Evolutionary conservation across 2,888 invertebrate genomes (phyloP).

Genomic region (Coecobrya sp.): DNA sequence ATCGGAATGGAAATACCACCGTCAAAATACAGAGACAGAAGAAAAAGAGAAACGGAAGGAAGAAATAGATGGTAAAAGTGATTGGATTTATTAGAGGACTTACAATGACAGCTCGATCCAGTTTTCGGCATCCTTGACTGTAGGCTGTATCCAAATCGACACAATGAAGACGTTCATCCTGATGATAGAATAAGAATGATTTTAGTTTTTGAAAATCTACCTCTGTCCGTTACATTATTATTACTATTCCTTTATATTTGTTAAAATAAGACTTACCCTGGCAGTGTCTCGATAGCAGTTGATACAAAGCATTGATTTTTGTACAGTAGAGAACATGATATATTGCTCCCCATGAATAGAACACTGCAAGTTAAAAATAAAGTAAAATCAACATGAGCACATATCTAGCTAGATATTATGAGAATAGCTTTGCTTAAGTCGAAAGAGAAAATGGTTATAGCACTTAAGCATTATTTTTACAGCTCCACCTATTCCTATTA

Average conservation of each 20-base stretch:
- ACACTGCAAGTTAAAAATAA: conserved; percentile 88
- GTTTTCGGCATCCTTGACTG: conserved; percentile 91
- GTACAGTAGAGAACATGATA: conserved; percentile 92
- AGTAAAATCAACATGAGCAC: conserved; percentile 7
- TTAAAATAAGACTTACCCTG: conserved; percentile 88
- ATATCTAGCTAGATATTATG: background rate
- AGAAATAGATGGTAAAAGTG: conserved; percentile 85
- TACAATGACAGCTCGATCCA: conserved; percentile 90
- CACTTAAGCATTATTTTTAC: background rate
- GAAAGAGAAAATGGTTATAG: background rate
- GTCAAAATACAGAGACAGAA: conserved; percentile 65
- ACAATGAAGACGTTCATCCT: conserved; percentile 89
- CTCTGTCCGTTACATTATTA: background rate
- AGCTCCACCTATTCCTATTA: background rate
- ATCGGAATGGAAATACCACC: conserved; percentile 76
- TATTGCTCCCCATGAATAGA: conserved; percentile 92
- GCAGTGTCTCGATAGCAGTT: conserved; percentile 92
- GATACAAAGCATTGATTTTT: conserved; percentile 92
- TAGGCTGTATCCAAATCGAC: conserved; percentile 93
- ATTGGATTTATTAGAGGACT: conserved; percentile 87
- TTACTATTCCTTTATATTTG: conserved; percentile 87
- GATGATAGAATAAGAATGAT: background rate
- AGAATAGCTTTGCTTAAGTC: background rate
- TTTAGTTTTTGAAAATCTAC: too few species aligned
- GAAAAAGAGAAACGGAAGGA: conserved; percentile 80